Base-by-base conservation (phyloP, 2,797 vertebrate species). In the Potorous gilbertii region DNA sequence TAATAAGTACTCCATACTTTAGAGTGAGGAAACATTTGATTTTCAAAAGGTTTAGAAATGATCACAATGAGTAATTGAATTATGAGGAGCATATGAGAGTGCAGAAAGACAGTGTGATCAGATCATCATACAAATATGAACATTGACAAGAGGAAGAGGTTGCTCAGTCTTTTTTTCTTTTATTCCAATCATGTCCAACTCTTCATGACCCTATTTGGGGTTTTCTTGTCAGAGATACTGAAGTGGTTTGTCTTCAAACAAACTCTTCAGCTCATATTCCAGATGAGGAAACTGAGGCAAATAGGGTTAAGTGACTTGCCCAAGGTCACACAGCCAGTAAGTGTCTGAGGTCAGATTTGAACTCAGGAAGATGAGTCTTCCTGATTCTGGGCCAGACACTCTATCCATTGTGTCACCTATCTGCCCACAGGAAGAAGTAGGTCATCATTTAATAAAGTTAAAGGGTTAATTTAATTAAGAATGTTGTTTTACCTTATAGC, bases 401-500 rank as follows among this genome's bases (percentile, higher is more conserved):
- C n/a, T 74, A 74, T 27, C 74, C 40, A 81, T 21, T 46, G 74
- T 46, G 21, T 40, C 40, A 24, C n/a, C 21, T 46, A 27, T 8
- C 40, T 81, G 74, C 40, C 40, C 21, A 81, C 3, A 81, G 74
- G 29, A 81, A 46, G 2, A 81, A 0, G 6, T 10, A 81, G 9
- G 18, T 24, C 74, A 81, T 10, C 40, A 46, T 46, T 24, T 81
- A 46, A 46, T 81, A 81, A 81, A 27, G 74, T 81, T 81, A 81
- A 81, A 81, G n/a, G n/a, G 6, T 40, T 21, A 81, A 81, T 81
- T 40, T 46, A 81, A 46, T 81, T 21, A 95, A 59, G 34, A 98
- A 89, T 21, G 55, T 90, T 54, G 14, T 91, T 95, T 97, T 98
- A 99, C 99, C 99, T 99, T 99, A 98, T 99, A 99, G 98, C 99